A percentile compares a stretch with the other conserved stretches of the same genome.
phyloP scores from a whole-genome alignment of 2,888 invertebrate species.

The Lithophane semibrunnea region DNA sequence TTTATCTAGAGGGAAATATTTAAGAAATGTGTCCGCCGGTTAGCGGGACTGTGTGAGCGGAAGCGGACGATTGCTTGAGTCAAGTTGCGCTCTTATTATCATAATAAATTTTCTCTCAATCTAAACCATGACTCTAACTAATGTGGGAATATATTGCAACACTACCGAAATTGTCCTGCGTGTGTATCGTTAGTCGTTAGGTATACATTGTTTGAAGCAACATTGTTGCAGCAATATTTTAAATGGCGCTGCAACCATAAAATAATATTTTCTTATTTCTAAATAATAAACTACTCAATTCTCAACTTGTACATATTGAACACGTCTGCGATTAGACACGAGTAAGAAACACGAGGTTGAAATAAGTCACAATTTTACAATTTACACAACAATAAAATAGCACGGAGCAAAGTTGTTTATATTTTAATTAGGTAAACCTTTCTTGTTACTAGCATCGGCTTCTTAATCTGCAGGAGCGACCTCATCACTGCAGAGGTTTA shows the following conservation, averaged over 20 bases:
- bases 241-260: slow-evolving; percentile 1
- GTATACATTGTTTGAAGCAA: slow-evolving; percentile 33
- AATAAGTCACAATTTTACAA: slow-evolving; percentile 4
- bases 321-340: slow-evolving; percentile 44
- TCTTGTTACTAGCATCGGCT: neutral
- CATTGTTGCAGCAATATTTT: slow-evolving; percentile 18
- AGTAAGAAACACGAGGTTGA: neutral
- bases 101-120: slow-evolving; percentile 67
- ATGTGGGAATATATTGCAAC: slow-evolving; percentile 65
- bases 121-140: slow-evolving; percentile 63
- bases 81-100: slow-evolving; percentile 73
- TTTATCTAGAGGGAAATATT: slow-evolving; percentile 53
- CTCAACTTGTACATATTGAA: slow-evolving; percentile 12
- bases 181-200: slow-evolving; percentile 6
- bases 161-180: slow-evolving; percentile 23
- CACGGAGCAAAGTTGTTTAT: neutral
- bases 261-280: neutral
- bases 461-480: neutral
- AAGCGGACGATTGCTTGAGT: slow-evolving; percentile 78
- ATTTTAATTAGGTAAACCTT: neutral
- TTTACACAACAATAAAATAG: neutral
- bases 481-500: neutral
- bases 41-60: slow-evolving; percentile 71
- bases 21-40: slow-evolving; percentile 49
- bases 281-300: slow-evolving; percentile 10